Base-by-base conservation (phyloP, 2,113 vertebrate species). In the Oryzias melastigma region DNA sequence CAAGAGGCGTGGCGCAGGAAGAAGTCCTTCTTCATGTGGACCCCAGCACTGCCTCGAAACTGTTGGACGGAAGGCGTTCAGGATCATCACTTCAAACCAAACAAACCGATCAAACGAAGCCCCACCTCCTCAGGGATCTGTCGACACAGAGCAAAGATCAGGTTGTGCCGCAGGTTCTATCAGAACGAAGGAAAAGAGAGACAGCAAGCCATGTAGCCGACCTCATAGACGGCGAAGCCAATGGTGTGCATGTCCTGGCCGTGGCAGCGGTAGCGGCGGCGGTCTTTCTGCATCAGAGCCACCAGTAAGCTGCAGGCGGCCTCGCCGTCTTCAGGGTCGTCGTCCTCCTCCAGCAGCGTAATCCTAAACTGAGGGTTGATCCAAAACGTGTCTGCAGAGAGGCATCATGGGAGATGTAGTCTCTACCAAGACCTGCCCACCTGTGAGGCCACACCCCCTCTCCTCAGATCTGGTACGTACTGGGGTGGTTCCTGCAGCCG, bases 361-460 rank as follows among this genome's bases (percentile, higher is more conserved):
- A 97, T 88, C 85, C 93, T 94, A 58, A 95, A 98, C 87, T 98
- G 96, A 3, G 96, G 95, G 83, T 98, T 97, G 82, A 94, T 96
- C 95, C 96, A 98, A 89, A 97, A 98, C 0, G 96, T 95, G 81
- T 93, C 95, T 98, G 89, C 24, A 53, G 43, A 41, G 40, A 29
- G 19, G 57, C 71, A 77, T 61, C 41, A 62, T 60, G 74, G 71
- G 71, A 68, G 0, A 62, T 41, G 69, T 22, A 13, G 52, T 67
- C 35, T 35, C 29, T 35, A 52, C 50, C 22, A 25, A 4, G 22
- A 51, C 14, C 44, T 17, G 44, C n/a, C n/a, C 15, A 46, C 1
- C 6, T 10, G n/a, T 17, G 17, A 29, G 27, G 27, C 35, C 35
- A 10, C 35, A 35, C 35, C 10, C 35, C 2, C 35, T 35, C 35